A percentile compares a stretch with the other conserved stretches of the same genome.
Conservation (phyloP, 2,113 vertebrate genomes). For the Aspiorhynchus laticeps region DNA sequence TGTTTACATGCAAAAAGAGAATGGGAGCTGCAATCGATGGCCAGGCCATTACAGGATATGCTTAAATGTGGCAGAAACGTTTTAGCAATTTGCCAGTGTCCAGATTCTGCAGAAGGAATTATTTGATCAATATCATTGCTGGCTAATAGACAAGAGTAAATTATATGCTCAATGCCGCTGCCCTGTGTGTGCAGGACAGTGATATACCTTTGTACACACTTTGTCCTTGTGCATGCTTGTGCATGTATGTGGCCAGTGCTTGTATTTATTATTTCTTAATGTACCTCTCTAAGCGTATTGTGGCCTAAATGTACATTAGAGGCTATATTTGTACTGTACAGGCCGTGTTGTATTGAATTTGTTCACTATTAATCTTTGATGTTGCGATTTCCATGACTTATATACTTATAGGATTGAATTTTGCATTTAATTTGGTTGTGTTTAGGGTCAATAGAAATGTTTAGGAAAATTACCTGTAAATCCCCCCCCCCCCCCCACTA, state of each 20-base stretch:
- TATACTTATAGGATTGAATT: no score
- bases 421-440: no score
- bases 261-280: neutral
- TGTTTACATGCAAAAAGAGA: conserved; percentile 74
- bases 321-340: neutral
- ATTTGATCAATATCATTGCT: conserved; percentile 79
- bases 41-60: conserved; percentile 74
- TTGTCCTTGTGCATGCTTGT: conserved; percentile 31
- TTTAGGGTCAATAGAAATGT: no score
- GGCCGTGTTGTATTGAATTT: neutral
- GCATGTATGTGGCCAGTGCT: conserved; percentile 28
- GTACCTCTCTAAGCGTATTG: neutral
- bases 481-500: no score
- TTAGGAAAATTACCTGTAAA: no score
- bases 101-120: conserved; percentile 74
- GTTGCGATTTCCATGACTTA: neutral
- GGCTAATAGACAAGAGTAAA: conserved; percentile 81
- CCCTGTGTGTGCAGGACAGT: conserved; percentile 51
- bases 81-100: conserved; percentile 77
- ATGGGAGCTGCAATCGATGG: conserved; percentile 71
- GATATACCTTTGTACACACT: conserved; percentile 36
- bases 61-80: conserved; percentile 73
- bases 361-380: neutral
- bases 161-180: conserved; percentile 80
- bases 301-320: neutral